phyloP scores from a whole-genome alignment of 2,797 vertebrate genomes.

The Cyprinodon diabolis region DNA sequence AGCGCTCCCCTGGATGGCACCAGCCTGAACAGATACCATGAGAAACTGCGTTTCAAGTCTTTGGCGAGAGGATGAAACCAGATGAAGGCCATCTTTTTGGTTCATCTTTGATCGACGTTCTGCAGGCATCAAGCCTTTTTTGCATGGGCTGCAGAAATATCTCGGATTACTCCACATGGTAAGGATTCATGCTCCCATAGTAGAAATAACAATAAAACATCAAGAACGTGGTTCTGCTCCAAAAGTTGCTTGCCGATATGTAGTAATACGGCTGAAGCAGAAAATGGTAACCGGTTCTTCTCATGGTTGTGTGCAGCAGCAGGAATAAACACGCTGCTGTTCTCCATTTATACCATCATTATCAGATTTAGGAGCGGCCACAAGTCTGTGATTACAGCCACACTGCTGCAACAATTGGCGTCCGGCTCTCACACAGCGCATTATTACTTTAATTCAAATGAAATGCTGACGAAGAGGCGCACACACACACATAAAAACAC shows the following conservation, averaged over 20 bases:
- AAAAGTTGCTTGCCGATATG: constrained; percentile 52
- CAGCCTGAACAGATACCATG: neutral
- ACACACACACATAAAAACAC: constrained; percentile 20
- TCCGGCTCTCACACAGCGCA: constrained; percentile 62
- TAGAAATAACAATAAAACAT: constrained; percentile 41
- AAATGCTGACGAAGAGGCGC: constrained; percentile 62
- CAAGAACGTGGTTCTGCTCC: constrained; percentile 53
- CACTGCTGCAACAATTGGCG: constrained; percentile 65
- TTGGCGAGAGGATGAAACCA: constrained; percentile 16
- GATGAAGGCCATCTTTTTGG: constrained; percentile 30
- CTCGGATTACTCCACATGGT: constrained; percentile 20
- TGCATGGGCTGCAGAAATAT: constrained; percentile 29
- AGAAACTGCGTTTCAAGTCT: neutral
- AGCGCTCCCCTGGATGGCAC: neutral
- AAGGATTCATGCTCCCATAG: neutral
- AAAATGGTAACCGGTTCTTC: constrained; percentile 64
- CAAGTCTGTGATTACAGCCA: constrained; percentile 74
- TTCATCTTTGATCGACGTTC: constrained; percentile 39
- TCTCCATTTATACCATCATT: constrained; percentile 70
- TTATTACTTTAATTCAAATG: constrained; percentile 73
- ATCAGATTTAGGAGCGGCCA: constrained; percentile 74
- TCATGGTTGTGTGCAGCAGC: constrained; percentile 33
- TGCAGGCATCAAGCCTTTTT: constrained; percentile 19
- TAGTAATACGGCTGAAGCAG: constrained; percentile 53
- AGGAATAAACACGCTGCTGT: constrained; percentile 53